Percentiles rank a stretch among this genome's conserved stretches.
Evolutionary conservation across 2,797 vertebrate genomes (phyloP).

Genomic region (Intellagama lesueurii): DNA sequence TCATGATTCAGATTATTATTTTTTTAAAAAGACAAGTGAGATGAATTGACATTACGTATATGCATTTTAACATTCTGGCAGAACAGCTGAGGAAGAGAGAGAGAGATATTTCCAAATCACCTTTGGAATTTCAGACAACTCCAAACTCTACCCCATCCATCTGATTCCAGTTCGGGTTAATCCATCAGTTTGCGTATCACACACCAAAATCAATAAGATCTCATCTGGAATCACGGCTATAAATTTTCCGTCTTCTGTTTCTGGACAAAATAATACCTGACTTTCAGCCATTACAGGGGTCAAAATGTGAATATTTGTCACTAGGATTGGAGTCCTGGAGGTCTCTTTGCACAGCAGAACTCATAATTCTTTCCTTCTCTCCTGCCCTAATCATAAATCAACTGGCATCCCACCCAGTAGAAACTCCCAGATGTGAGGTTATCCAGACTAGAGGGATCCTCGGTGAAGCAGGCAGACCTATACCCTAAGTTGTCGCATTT

Average conservation of each 20-base stretch:
- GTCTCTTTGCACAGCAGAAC: too few species aligned
- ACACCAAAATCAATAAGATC: slow-evolving; percentile 13
- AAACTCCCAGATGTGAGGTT: not conserved
- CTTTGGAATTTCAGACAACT: not conserved
- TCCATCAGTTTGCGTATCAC: not conserved
- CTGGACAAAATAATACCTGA: not conserved
- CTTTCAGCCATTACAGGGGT: not conserved
- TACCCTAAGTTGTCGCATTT: not conserved
- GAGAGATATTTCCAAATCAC: not conserved
- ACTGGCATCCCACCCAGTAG: not conserved
- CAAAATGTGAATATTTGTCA: not conserved
- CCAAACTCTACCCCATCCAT: not conserved
- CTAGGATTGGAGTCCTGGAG: not conserved
- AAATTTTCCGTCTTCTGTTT: not conserved
- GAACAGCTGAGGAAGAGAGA: not conserved
- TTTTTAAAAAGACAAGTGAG: not conserved
- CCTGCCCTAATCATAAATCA: not conserved
- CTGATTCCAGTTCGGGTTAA: slow-evolving; percentile 1
- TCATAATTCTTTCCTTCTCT: not conserved
- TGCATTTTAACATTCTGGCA: not conserved
- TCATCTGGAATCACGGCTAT: not conserved
- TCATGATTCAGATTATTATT: too few species aligned
- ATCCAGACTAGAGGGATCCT: not conserved
- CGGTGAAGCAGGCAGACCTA: not conserved
- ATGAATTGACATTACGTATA: not conserved